Evolutionary conservation across 2,113 vertebrate species (phyloP), one percentile per base, ranked within the genome.

Genomic region (Cebidichthys violaceus): DNA sequence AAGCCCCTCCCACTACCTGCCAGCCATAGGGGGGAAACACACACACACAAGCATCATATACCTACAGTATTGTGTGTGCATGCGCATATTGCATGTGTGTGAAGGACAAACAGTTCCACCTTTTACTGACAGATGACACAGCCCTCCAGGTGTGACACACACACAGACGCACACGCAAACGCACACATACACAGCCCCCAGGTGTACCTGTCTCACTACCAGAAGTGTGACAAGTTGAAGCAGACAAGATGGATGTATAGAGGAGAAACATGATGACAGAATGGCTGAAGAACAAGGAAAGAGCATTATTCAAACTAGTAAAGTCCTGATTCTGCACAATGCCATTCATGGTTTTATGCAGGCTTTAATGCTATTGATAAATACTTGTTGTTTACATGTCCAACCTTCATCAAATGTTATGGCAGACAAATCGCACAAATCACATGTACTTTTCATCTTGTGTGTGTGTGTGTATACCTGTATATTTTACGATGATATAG

Each of bases 401-500:
- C 15, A 61, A 39, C 22, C 13, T 62, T 7, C 4, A 55, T 22
- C 2, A 41, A 15, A 24, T 35, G 9, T 31, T 10, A 50, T 35
- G 4, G 4, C 22, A 9, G 37, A 55, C 35, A 37, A 52, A 11
- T 14, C n/a, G 41, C 4, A 24, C 39, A 84, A 67, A 71, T 47
- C 9, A 57, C 37, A 39, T 17, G 11, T 10, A n/a, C 41, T 31
- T 14, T 47, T 10, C 1, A 7, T 50, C 43, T 8, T n/a, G 3
- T 41, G n/a, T 65, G 24, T 27, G 24, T 45, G 57, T 31, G 33
- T n/a, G 22, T 6, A 20, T 93, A 99, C 98, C 98, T 98, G 92
- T 98, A 99, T 92, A 99, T 99, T 92, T 98, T 98, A 33, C 95
- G 95, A 87, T 98, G 97, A 92, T 94, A 99, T n/a, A 99, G 93